These are phyloP conservation scores for Lethenteron reissneri DNA, from an alignment of 2,113 vertebrate genomes.

Conservation along the genomic window DNA sequence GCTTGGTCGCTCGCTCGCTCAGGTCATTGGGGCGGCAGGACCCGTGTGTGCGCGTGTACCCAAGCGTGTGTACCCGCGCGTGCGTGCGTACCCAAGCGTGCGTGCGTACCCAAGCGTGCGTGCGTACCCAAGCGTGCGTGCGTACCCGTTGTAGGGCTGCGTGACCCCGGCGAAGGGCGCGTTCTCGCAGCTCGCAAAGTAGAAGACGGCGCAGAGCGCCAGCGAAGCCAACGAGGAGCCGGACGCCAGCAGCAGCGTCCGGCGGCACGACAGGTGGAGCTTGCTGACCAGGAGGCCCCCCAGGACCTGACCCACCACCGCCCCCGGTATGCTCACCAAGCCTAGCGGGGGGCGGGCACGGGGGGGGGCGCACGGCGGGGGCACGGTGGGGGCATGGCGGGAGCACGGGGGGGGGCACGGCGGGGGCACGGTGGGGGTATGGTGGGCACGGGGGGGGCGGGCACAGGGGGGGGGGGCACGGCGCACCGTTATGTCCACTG, in stretches of 20 bases:
- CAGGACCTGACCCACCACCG: constrained; percentile 38
- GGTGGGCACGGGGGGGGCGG: too few relatives aligned
- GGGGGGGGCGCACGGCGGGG: too few relatives aligned
- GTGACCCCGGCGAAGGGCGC: constrained; percentile 35
- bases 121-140: constrained; percentile 3
- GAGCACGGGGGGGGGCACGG: too few relatives aligned
- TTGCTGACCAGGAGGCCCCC: constrained; percentile 35
- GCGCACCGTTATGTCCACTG: too few relatives aligned
- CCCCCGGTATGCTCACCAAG: constrained; percentile 34
- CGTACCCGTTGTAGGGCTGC: constrained; percentile 35
- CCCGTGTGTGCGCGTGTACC: background rate
- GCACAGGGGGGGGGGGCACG: too few relatives aligned
- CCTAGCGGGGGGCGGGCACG: constrained; percentile 16
- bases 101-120: background rate
- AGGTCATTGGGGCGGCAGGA: background rate
- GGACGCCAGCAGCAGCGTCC: constrained; percentile 26
- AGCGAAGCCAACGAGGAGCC: constrained; percentile 20
- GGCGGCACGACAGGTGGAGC: constrained; percentile 28
- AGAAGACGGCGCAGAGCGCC: constrained; percentile 22
- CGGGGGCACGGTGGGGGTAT: too few relatives aligned
- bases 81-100: background rate
- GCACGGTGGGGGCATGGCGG: too few relatives aligned
- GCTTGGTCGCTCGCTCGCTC: too few relatives aligned
- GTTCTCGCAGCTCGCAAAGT: constrained; percentile 31
- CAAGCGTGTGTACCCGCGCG: background rate